phyloP scores from a whole-genome alignment of 1,140 invertebrate genomes.

The Chelonus insularis region DNA sequence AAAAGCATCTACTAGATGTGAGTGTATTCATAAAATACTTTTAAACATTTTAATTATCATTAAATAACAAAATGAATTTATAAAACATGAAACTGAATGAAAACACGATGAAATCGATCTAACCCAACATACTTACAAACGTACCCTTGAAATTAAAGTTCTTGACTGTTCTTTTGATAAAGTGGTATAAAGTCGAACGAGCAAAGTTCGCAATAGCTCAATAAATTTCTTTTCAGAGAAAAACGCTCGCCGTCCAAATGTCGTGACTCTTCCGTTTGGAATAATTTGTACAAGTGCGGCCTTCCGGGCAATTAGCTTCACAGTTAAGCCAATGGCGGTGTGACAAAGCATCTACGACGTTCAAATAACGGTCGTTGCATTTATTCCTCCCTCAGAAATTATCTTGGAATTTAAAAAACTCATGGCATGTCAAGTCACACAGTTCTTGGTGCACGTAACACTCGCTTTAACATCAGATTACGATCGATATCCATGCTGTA shows the following conservation, averaged over 20 bases:
- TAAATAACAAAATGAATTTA: too few relatives aligned
- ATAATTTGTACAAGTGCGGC: conserved; percentile 35
- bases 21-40: too few relatives aligned
- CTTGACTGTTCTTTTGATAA: too few relatives aligned
- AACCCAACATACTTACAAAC: background rate
- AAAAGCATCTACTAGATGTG: too few relatives aligned
- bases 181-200: background rate
- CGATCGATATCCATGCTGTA: background rate
- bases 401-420: conserved; percentile 30
- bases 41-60: too few relatives aligned
- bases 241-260: conserved; percentile 43
- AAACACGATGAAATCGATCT: too few relatives aligned
- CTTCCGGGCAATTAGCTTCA: conserved; percentile 31
- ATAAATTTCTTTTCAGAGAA: conserved; percentile 32
- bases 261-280: conserved; percentile 33
- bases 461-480: background rate
- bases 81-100: background rate
- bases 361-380: conserved; percentile 10
- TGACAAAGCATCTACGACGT: conserved; percentile 27
- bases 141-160: too few relatives aligned
- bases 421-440: background rate
- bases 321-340: conserved; percentile 8
- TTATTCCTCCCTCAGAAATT: conserved; percentile 12
- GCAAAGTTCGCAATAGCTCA: conserved; percentile 23
- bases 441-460: background rate